Evolutionary conservation across 1,140 invertebrate genomes (phyloP), one percentile per base, ranked within the genome.

Genomic region (Zaprionus kolodkinae): DNA sequence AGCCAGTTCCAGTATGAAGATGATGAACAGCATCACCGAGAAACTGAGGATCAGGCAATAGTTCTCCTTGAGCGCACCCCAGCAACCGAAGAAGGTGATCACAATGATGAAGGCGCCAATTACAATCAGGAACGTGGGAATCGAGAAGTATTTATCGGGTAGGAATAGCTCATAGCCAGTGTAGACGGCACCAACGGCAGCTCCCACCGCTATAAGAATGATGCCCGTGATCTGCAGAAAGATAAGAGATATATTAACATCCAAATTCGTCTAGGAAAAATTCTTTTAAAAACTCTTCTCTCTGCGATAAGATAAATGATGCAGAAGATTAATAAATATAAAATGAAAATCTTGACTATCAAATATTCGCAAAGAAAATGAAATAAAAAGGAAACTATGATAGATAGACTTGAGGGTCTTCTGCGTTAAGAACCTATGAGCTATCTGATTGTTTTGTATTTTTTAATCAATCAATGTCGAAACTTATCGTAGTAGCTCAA

Each of bases 71-170:
- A 96, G 93, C 1, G 97, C 97, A 33, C 97, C 97, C 92, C 96
- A 98, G 93, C 97, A 98, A 77, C 97, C 97, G 74, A 97, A 96
- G 93, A 97, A 97, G 0, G 97, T 95, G 40, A 97, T 96, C 59
- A 97, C 91, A 88, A 97, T 96, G 50, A 97, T 95, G 43, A 97
- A 95, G 2, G 95, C 91, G 9, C 97, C 97, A 33, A 97, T 95
- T 9, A 96, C 95, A 59, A 98, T 96, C 48, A 97, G 93, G 52
- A 98, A 94, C 17, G 96, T 95, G 13, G 97, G 96, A 27, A 96
- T 94, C 0, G 94, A 94, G 60, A 94, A 92, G 77, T 95, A 94
- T 72, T 94, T 93, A 10, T 93, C 85, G 76, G 95, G 94, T 56
- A 96, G 92, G 81, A 97, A 95, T 59, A 95, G 93, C 54, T 95